phyloP scores from a whole-genome alignment of 2,113 vertebrate genomes.

The Oreochromis tanganicae region DNA sequence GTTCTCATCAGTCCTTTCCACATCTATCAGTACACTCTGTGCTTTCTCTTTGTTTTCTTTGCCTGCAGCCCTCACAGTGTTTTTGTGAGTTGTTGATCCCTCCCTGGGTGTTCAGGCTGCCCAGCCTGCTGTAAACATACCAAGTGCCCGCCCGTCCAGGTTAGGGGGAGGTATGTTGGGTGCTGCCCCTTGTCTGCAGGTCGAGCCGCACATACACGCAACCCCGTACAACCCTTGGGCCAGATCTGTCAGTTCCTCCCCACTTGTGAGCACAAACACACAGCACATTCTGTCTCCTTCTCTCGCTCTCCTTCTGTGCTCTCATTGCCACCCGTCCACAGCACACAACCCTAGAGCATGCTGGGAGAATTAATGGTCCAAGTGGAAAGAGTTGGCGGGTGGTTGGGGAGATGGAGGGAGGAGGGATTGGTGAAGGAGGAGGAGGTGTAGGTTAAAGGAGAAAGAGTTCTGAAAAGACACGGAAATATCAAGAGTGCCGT shows the following conservation, averaged over 20 bases:
- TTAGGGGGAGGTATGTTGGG: neutral
- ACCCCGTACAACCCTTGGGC: constrained; percentile 11
- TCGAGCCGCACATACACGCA: neutral
- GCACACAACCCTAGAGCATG: constrained; percentile 44
- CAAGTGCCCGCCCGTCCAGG: constrained; percentile 7
- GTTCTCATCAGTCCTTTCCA: neutral
- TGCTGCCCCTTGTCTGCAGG: constrained; percentile 18
- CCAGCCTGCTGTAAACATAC: constrained; percentile 29
- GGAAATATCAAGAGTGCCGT: neutral
- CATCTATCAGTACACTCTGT: neutral
- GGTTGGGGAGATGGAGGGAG: neutral
- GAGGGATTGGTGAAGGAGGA: neutral
- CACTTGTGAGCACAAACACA: constrained; percentile 29
- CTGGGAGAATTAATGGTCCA: constrained; percentile 61
- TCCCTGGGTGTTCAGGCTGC: constrained; percentile 26
- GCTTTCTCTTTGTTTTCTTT: constrained; percentile 10
- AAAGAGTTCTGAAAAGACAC: neutral
- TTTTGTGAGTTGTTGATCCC: constrained; percentile 40
- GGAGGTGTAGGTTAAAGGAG: neutral
- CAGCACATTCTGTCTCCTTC: neutral
- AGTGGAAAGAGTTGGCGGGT: constrained; percentile 30
- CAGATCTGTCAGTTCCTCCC: constrained; percentile 33
- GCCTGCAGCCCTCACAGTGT: constrained; percentile 12
- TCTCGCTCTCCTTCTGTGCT: constrained; percentile 2
- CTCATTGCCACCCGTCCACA: constrained; percentile 21